Evolutionary conservation across 2,888 invertebrate species (phyloP).

Genomic region (Lasioglossum malachurum): DNA sequence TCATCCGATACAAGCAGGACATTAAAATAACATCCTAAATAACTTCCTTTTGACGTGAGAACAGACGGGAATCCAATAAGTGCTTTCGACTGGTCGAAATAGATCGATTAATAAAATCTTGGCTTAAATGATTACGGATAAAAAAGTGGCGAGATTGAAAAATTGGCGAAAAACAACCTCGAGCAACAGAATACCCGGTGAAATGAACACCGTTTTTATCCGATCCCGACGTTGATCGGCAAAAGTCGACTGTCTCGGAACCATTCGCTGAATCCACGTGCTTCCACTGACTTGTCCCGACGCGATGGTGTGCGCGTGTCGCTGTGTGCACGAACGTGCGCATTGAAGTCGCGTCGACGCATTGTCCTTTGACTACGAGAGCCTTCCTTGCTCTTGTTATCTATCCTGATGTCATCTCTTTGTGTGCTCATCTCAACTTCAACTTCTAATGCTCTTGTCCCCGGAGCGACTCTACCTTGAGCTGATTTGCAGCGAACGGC

Average conservation of each 20-base stretch:
- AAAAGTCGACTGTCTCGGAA: constrained; percentile 23
- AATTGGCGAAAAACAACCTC: too few species aligned
- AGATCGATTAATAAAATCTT: too few species aligned
- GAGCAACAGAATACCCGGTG: background rate
- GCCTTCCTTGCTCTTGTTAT: constrained; percentile 31
- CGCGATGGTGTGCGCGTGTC: background rate
- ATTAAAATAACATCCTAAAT: too few species aligned
- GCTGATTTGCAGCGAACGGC: background rate
- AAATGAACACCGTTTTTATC: background rate
- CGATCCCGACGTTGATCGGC: constrained; percentile 15
- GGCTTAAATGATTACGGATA: too few species aligned
- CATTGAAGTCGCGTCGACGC: constrained; percentile 17
- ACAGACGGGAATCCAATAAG: too few species aligned
- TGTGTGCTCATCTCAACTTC: constrained; percentile 23
- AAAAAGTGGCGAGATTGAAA: too few species aligned
- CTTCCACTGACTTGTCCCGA: background rate
- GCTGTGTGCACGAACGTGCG: background rate
- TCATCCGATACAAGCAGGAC: too few species aligned
- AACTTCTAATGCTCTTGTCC: constrained; percentile 5
- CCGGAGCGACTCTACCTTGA: background rate
- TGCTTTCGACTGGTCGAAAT: too few species aligned
- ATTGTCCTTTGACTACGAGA: constrained; percentile 35
- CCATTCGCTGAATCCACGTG: background rate
- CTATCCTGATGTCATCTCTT: constrained; percentile 13
- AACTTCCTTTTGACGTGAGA: too few species aligned